phyloP scores from a whole-genome alignment of 1,140 invertebrate genomes.

The Acyrthosiphon pisum region DNA sequence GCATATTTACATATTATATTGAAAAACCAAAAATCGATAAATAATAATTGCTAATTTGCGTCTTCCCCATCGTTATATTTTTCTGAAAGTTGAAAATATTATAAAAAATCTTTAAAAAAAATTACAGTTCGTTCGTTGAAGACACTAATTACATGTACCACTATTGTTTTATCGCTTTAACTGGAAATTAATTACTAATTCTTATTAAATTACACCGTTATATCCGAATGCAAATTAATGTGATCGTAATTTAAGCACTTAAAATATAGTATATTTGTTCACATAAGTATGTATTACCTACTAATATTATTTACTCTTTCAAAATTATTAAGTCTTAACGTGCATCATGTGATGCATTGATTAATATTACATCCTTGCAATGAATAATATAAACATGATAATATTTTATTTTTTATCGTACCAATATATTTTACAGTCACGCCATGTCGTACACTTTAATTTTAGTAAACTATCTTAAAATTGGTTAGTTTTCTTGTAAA shows the following conservation, averaged over 20 bases:
- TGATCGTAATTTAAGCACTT: background rate
- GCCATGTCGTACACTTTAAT: background rate
- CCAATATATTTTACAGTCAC: background rate
- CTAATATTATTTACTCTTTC: background rate
- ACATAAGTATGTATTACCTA: background rate
- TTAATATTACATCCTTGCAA: background rate
- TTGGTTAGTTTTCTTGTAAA: background rate
- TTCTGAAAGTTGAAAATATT: background rate
- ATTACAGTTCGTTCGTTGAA: background rate
- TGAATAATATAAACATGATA: background rate
- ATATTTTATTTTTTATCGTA: background rate
- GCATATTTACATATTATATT: background rate
- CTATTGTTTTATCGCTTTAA: slow-evolving; percentile 2
- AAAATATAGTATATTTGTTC: background rate
- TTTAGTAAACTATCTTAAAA: background rate
- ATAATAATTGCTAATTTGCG: background rate
- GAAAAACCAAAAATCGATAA: background rate
- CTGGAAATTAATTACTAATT: background rate
- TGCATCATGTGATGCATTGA: background rate
- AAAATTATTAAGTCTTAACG: background rate
- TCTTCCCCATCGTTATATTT: background rate
- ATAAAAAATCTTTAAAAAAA: background rate
- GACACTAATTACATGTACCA: background rate
- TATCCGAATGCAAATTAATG: background rate
- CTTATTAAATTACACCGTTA: background rate